Conservation (phyloP, 2,888 invertebrate genomes). For the Andricus curvator region DNA sequence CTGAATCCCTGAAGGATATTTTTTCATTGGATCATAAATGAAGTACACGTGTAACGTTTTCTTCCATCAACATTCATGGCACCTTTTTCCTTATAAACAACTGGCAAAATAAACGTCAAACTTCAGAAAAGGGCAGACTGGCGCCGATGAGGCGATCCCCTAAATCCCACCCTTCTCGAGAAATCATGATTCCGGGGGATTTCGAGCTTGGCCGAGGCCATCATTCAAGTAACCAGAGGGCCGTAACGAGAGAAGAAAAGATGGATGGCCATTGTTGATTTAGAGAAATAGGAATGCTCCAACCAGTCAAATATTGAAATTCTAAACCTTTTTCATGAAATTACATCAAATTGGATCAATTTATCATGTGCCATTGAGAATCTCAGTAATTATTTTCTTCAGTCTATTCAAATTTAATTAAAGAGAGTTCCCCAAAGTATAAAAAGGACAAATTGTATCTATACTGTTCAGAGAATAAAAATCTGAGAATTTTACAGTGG, state of each 20-base stretch:
- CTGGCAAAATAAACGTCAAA: slow-evolving; percentile 42
- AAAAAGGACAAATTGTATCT: too few relatives aligned
- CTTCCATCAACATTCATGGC: background rate
- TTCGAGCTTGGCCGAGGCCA: slow-evolving; percentile 36
- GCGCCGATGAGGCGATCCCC: slow-evolving; percentile 59
- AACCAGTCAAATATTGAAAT: slow-evolving; percentile 18
- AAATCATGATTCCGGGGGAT: slow-evolving; percentile 50
- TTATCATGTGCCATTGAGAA: background rate
- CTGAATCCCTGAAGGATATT: background rate
- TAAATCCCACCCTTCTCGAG: slow-evolving; percentile 55
- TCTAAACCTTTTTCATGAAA: background rate
- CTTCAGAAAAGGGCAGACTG: slow-evolving; percentile 45
- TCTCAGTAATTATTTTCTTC: background rate
- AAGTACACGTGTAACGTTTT: background rate
- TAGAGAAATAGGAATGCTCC: slow-evolving; percentile 8
- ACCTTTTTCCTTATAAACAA: slow-evolving; percentile 16
- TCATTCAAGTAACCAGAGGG: slow-evolving; percentile 28
- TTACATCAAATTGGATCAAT: background rate
- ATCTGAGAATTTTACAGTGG: too few relatives aligned
- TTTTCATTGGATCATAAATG: background rate
- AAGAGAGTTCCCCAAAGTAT: too few relatives aligned
- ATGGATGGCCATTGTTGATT: slow-evolving; percentile 41
- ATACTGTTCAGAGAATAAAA: too few relatives aligned
- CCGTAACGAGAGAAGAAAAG: slow-evolving; percentile 46
- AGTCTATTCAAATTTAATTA: too few relatives aligned